Evolutionary conservation across 1,140 invertebrate species (phyloP).

Genomic region (Ylistrum balloti): DNA sequence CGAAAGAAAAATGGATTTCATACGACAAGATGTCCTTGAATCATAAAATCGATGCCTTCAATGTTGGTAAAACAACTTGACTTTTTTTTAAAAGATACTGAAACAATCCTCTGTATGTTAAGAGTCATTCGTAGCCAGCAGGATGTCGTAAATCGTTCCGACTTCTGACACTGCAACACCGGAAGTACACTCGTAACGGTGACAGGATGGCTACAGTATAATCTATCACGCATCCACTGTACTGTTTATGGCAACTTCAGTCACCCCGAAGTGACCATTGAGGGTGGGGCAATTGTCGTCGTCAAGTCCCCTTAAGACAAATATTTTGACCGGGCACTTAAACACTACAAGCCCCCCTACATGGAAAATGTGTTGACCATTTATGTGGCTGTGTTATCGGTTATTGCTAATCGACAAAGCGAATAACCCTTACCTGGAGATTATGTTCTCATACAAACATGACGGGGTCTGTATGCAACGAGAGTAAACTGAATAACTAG

Average conservation of each 20-base stretch:
- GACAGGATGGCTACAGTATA: background rate
- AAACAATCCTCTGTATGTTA: background rate
- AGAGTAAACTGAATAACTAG: background rate
- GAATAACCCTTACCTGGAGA: constrained; percentile 22
- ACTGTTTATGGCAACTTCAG: background rate
- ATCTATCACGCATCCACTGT: background rate
- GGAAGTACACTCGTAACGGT: background rate
- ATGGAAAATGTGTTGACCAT: background rate
- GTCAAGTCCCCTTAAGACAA: background rate
- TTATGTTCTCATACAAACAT: constrained; percentile 7
- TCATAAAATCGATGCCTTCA: too few species aligned
- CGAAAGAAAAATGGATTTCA: too few species aligned
- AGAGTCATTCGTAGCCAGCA: background rate
- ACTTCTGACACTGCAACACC: background rate
- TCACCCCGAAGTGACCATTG: background rate
- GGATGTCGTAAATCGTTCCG: background rate
- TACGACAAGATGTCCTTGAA: too few species aligned
- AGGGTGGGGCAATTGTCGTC: constrained; percentile 23
- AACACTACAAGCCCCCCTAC: background rate
- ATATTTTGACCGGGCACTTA: constrained; percentile 12
- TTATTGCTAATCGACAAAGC: background rate
- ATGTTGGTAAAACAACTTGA: background rate
- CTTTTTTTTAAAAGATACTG: background rate
- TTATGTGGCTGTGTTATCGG: constrained; percentile 33
- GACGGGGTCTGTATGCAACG: background rate